Percentiles rank a stretch among this genome's conserved stretches.
Evolutionary conservation across 37 sponge, comb jelly and placozoan species (phyloP).

Genomic region (Aplysina aerophoba): DNA sequence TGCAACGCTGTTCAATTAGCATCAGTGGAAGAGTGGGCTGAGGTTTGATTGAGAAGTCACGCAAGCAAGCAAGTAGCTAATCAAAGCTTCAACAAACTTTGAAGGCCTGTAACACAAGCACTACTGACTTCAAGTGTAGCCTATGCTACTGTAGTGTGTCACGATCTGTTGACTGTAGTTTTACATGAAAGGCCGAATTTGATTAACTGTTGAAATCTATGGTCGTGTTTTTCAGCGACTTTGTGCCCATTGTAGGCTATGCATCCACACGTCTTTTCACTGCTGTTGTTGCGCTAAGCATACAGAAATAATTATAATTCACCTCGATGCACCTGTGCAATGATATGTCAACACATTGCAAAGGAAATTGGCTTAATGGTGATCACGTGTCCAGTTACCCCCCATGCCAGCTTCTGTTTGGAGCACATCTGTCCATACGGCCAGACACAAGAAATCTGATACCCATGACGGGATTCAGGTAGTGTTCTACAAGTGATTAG

Average conservation of each 20-base stretch:
- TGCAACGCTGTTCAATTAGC: too few species aligned
- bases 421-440: constrained; percentile 81
- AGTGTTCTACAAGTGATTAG: constrained; percentile 64
- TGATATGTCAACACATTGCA: constrained; percentile 79
- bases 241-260: too few species aligned
- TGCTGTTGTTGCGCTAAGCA: constrained; percentile 70
- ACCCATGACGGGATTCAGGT: constrained; percentile 15
- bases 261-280: constrained; percentile 90
- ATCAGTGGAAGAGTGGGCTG: too few species aligned
- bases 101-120: constrained; percentile 9
- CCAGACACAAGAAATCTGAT: background rate
- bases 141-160: constrained; percentile 66
- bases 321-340: constrained; percentile 83
- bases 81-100: background rate
- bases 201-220: constrained; percentile 87
- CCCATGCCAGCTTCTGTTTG: constrained; percentile 70
- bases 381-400: constrained; percentile 38
- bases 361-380: constrained; percentile 62
- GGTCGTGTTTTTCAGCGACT: too few species aligned
- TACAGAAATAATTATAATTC: constrained; percentile 74
- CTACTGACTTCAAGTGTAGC: constrained; percentile 76
- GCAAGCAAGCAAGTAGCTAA: background rate
- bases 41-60: too few species aligned
- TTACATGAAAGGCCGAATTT: constrained; percentile 73
- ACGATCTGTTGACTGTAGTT: constrained; percentile 62